Percentiles rank a stretch among this genome's conserved stretches.
Conservation (phyloP, 2,888 invertebrate genomes). For the Cylloceria caligata region DNA sequence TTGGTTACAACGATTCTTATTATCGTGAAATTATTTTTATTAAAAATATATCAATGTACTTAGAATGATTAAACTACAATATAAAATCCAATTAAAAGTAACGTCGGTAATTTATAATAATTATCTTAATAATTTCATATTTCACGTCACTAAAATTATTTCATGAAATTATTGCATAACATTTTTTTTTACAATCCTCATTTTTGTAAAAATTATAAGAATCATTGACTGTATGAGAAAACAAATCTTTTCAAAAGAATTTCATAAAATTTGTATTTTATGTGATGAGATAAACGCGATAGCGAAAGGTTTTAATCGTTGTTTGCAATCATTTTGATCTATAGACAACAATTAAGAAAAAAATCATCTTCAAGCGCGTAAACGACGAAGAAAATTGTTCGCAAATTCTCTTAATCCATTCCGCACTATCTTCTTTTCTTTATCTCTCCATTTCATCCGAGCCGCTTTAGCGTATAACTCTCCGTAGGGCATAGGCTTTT, state of each 20-base stretch:
- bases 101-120: too few relatives aligned
- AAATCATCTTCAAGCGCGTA: background rate
- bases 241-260: background rate
- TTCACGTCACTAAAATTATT: too few relatives aligned
- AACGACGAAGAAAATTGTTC: slow-evolving; percentile 52
- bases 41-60: background rate
- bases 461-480: slow-evolving; percentile 12
- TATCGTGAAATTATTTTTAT: background rate
- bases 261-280: slow-evolving; percentile 2
- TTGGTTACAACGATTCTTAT: background rate
- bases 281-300: background rate
- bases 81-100: too few relatives aligned
- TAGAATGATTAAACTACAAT: background rate
- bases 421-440: slow-evolving; percentile 14
- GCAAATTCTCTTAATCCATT: slow-evolving; percentile 7
- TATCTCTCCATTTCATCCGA: slow-evolving; percentile 28
- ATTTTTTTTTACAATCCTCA: too few relatives aligned
- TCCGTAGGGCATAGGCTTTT: slow-evolving; percentile 27
- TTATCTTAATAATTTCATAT: too few relatives aligned
- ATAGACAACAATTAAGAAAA: background rate
- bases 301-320: background rate
- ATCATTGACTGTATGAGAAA: background rate
- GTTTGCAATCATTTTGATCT: background rate
- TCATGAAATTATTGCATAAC: too few relatives aligned
- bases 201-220: background rate